Evolutionary conservation across 2,113 vertebrate genomes (phyloP), one percentile per base, ranked within the genome.

Genomic region (Potamarius usumacintae): DNA sequence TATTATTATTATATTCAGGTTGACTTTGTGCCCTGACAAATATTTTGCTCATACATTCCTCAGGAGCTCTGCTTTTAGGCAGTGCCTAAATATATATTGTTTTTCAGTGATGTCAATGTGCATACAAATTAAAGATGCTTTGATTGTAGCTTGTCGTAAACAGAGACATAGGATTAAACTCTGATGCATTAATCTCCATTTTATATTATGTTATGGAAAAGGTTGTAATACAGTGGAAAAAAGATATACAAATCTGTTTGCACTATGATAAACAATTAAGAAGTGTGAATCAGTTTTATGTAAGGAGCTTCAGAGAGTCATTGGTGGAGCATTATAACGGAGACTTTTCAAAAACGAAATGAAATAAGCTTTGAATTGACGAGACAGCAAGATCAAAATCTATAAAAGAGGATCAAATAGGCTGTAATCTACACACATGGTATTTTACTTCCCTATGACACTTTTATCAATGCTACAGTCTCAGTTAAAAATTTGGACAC

Each of bases 251-350:
- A 50, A 69, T 30, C 2, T 48, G 50, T 76, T 27, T 34, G 58
- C n/a, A 57, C 20, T 48, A 77, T n/a, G 57, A 6, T 30, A 69
- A 74, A 87, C 72, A 82, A 87, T 79, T 84, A 78, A 30, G 50
- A 82, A 9, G 60, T 67, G 7, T 58, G 30, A 84, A 63, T 52
- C 55, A 82, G 7, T 60, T n/a, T 50, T 27, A 58, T 62, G 76
- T 83, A 55, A 57, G 12, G 52, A n/a, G 63, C 25, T 62, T 27
- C 30, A 62, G 7, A 50, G 12, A 78, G 74, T 5, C 84, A 27
- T 77, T 50, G 57, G 34, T 60, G 48, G 12, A 63, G n/a, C 65
- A 53, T 55, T 18, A 63, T 30, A 63, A 86, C 60, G 53, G n/a
- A 42, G 55, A 79, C 42, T 58, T 84, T 74, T n/a, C 11, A 77